Base-by-base conservation (phyloP, 2,113 vertebrate species). In the Syngnathus scovelli region DNA sequence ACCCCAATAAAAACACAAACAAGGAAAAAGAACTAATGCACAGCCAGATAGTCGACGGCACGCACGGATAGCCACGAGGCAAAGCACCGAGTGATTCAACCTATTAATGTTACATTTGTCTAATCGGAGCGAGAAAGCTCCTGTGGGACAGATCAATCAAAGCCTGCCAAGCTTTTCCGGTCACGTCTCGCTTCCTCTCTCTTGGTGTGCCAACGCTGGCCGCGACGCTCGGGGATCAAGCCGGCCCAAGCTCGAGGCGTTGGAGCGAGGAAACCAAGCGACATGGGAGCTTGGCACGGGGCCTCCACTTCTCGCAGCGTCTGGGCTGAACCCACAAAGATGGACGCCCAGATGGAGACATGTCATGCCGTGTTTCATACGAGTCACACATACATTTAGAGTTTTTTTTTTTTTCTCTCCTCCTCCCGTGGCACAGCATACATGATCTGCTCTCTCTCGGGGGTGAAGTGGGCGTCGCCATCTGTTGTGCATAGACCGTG, bases 321-420 rank as follows among this genome's bases (percentile, higher is more conserved):
- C 74, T 85, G 82, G 80, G 76, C 72, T 72, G 12, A 64, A 62
- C 73, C 58, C 61, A 66, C 68, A 75, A 37, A 61, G 74, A 64
- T 69, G 71, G 74, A 71, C 72, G 77, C 82, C 81, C 86, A 88
- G 88, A 88, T 86, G 88, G 86, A 85, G n/a, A 70, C 72, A 61
- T 77, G 75, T 10, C 43, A 66, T 67, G 79, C 82, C 83, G 84
- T 41, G 38, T 41, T 68, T 56, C n/a, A 46, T 63, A 61, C n/a
- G 72, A 51, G 61, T 39, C 51, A 67, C 66, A 60, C 61, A 63
- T 56, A 15, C 13, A 58, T 58, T 36, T 16, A 27, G 5, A 16
- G 15, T 48, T 19, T 49, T 6, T 52, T 10, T 21, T 52, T 21
- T 19, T 52, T 33, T 33, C 3, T 3, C 1, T 23, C 23, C 1